phyloP scores from a whole-genome alignment of 2,113 vertebrate species.

The Procapra przewalskii region DNA sequence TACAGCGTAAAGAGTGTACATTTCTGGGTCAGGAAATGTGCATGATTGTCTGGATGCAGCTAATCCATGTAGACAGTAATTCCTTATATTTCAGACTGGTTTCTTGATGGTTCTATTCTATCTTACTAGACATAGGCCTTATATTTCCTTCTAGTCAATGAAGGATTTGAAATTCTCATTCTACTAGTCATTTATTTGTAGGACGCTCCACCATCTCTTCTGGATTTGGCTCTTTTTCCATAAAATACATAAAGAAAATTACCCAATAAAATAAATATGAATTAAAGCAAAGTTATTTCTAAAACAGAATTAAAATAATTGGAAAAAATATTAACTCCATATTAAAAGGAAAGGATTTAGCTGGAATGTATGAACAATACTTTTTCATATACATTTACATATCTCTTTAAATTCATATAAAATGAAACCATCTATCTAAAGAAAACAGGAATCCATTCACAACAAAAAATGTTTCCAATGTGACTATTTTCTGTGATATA shows the following conservation, averaged over 20 bases:
- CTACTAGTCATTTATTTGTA: not conserved
- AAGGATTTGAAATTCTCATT: not conserved
- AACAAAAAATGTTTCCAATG: not conserved
- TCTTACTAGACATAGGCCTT: not conserved
- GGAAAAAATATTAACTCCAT: not conserved
- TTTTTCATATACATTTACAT: not conserved
- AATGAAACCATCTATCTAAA: not conserved
- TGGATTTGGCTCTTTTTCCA: not conserved
- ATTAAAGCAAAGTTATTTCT: not conserved
- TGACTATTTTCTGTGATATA: not conserved
- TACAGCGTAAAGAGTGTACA: fast-evolving
- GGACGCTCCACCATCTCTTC: not conserved
- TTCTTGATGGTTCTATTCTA: not conserved
- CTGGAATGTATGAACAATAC: not conserved
- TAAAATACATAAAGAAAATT: not conserved
- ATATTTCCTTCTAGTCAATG: not conserved
- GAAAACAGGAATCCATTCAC: not conserved
- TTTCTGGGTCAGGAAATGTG: not conserved
- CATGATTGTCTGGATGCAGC: not conserved
- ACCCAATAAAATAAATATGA: not conserved
- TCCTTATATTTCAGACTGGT: not conserved
- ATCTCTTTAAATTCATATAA: not conserved
- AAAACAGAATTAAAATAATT: not conserved
- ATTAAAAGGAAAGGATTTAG: not conserved
- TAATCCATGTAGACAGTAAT: not conserved